Conservation (phyloP, 2,797 vertebrate genomes). For the Spheniscus humboldti region DNA sequence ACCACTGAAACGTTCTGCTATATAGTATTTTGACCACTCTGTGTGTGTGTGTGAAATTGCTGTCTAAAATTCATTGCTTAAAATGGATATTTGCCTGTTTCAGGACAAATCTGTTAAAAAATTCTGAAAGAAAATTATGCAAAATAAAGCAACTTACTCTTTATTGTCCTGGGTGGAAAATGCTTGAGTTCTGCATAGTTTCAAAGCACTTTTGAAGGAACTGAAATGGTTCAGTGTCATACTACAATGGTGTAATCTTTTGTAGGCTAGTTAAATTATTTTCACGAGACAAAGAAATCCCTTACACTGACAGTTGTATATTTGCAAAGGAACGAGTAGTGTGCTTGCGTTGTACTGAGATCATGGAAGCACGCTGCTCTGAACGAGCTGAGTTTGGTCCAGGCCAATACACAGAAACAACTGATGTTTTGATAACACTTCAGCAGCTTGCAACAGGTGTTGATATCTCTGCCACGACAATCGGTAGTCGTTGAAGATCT, state of each 20-base stretch:
- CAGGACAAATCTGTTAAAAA: not conserved
- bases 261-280: not conserved
- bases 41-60: not conserved
- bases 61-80: not conserved
- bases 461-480: not conserved
- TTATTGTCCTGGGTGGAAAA: not conserved
- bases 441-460: not conserved
- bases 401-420: not conserved
- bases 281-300: not conserved
- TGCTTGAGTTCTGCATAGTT: not conserved
- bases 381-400: not conserved
- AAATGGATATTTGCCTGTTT: not conserved
- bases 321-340: not conserved
- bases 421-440: not conserved
- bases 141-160: not conserved
- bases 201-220: not conserved
- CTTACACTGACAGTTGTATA: not conserved
- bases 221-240: not conserved
- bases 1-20: not conserved
- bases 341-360: not conserved
- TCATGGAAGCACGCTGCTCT: fast-evolving
- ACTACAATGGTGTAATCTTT: not conserved
- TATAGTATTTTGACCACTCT: not conserved
- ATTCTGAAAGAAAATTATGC: not conserved
- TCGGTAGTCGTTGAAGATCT: not conserved